These are phyloP conservation scores for Hirundichthys speculiger DNA, from an alignment of 2,113 vertebrate species.

Conservation along the genomic window DNA sequence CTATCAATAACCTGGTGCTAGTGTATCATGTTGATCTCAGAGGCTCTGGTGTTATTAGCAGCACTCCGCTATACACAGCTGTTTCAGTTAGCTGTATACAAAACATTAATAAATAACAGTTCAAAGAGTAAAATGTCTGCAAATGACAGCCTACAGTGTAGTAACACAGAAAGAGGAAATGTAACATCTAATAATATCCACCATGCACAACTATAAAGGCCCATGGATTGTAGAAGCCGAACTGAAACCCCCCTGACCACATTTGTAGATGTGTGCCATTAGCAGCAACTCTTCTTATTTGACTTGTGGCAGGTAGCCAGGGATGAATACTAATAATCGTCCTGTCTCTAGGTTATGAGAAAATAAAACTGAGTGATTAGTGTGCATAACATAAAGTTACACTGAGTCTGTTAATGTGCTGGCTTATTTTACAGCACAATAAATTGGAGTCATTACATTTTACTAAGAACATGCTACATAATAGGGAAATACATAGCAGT, in stretches of 20 bases:
- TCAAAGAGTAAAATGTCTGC: background rate
- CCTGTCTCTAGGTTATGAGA: background rate
- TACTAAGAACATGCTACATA: too few relatives aligned
- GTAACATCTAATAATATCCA: background rate
- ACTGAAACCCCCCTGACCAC: constrained; percentile 18
- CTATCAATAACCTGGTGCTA: background rate
- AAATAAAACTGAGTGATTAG: background rate
- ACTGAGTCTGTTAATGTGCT: too few relatives aligned
- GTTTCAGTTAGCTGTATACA: background rate
- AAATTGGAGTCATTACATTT: too few relatives aligned
- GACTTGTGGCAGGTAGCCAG: background rate
- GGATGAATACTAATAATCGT: background rate
- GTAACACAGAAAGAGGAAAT: constrained; percentile 1
- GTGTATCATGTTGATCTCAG: background rate
- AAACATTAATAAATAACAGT: background rate
- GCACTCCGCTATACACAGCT: background rate
- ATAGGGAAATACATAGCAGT: too few relatives aligned
- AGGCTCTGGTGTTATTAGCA: background rate
- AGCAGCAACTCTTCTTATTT: background rate
- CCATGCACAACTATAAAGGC: too few relatives aligned
- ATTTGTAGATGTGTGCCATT: constrained; percentile 11
- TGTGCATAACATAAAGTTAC: background rate
- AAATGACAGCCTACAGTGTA: background rate
- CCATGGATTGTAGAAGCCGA: background rate
- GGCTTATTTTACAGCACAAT: too few relatives aligned